A percentile compares a stretch with the other conserved stretches of the same genome.
Evolutionary conservation across 2,113 vertebrate species (phyloP).

Genomic region (Pteronura brasiliensis): DNA sequence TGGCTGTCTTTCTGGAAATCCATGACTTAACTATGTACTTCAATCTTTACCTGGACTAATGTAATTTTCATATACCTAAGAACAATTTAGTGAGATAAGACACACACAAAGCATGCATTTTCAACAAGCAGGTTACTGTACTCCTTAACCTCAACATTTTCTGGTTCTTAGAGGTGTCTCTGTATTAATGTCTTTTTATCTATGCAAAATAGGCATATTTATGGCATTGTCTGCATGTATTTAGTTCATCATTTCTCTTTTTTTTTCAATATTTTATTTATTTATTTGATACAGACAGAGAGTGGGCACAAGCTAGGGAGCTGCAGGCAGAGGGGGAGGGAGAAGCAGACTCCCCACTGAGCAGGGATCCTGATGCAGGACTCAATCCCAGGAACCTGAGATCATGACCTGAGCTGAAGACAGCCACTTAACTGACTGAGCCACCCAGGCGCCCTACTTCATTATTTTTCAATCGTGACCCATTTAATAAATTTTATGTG

Average conservation of each 20-base stretch:
- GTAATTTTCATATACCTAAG: slow-evolving; percentile 19
- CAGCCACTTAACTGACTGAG: too few relatives aligned
- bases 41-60: slow-evolving; percentile 50
- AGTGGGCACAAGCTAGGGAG: too few relatives aligned
- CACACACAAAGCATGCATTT: not conserved
- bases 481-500: not conserved
- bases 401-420: too few relatives aligned
- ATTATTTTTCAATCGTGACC: not conserved
- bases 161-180: not conserved
- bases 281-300: too few relatives aligned
- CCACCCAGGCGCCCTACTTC: not conserved
- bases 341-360: too few relatives aligned
- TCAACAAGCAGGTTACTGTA: not conserved
- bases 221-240: not conserved
- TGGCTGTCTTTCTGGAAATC: slow-evolving; percentile 66
- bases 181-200: not conserved
- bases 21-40: slow-evolving; percentile 54
- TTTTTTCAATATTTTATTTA: too few relatives aligned
- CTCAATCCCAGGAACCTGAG: too few relatives aligned
- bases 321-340: too few relatives aligned
- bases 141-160: not conserved
- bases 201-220: not conserved
- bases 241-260: not conserved
- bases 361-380: too few relatives aligned
- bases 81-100: not conserved